Evolutionary conservation across 1,140 invertebrate genomes (phyloP).

Genomic region (Lepidurus packardi): DNA sequence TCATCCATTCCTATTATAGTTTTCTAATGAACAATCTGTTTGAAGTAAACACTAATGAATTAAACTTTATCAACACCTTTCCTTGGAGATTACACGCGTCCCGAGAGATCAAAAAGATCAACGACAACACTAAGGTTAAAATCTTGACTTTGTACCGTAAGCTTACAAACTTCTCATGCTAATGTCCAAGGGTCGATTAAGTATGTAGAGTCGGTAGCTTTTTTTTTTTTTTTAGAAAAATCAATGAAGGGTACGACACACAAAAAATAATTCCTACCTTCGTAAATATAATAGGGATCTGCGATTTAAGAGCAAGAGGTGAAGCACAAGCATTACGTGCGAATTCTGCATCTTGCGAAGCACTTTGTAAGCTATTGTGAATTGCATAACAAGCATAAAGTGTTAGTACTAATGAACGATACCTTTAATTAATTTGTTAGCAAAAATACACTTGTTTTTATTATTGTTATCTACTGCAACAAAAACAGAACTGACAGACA

Average conservation of each 20-base stretch:
- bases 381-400: neutral
- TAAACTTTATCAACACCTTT: no score
- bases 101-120: no score
- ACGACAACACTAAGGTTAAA: no score
- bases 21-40: no score
- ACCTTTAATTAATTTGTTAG: neutral
- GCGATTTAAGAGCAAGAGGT: neutral
- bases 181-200: neutral
- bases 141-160: neutral
- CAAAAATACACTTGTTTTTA: neutral
- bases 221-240: no score
- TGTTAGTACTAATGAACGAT: neutral
- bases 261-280: neutral
- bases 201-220: neutral
- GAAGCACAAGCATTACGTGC: neutral
- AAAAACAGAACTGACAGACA: no score
- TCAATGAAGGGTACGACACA: neutral
- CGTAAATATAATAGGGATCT: neutral
- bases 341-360: constrained; percentile 9
- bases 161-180: neutral
- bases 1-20: no score
- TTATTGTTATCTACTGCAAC: no score
- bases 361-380: neutral
- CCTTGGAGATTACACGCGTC: no score
- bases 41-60: no score